Evolutionary conservation across 2,797 vertebrate species (phyloP).

Genomic region (Acanthornis magna): DNA sequence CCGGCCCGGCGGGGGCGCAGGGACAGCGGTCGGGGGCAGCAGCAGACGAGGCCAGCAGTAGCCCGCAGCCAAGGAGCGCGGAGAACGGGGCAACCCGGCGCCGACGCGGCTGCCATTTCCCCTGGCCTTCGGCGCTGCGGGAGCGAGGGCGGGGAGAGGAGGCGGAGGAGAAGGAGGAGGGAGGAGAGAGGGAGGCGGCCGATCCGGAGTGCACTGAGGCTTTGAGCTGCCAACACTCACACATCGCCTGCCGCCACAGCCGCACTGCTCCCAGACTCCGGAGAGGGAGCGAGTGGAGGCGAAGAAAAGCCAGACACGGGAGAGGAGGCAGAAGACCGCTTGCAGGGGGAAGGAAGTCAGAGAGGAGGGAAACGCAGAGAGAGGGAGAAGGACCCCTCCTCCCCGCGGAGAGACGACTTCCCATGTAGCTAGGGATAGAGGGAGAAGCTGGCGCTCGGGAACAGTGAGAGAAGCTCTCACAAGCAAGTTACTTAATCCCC

Average conservation of each 20-base stretch:
- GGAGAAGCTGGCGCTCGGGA: constrained; percentile 21
- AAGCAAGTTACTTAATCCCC: constrained; percentile 48
- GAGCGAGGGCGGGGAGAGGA: background rate
- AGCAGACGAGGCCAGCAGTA: constrained; percentile 43
- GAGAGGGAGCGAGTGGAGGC: background rate
- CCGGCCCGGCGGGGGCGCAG: background rate
- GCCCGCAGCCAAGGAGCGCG: background rate
- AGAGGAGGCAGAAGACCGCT: background rate
- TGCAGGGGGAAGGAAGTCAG: background rate
- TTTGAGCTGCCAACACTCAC: constrained; percentile 60
- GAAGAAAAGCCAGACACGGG: background rate
- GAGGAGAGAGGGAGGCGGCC: constrained; percentile 26
- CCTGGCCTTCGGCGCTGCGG: constrained; percentile 47
- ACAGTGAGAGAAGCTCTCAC: constrained; percentile 11
- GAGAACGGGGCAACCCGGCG: background rate
- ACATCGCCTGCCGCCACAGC: constrained; percentile 33
- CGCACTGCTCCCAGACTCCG: background rate
- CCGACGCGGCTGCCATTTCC: constrained; percentile 62
- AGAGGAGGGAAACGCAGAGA: background rate
- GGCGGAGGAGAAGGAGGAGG: background rate
- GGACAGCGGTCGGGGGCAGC: background rate
- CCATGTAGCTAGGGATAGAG: constrained; percentile 31
- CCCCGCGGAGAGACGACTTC: constrained; percentile 20
- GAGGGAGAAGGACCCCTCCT: background rate
- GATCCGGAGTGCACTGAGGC: constrained; percentile 47